Base-by-base conservation (phyloP, 2,797 vertebrate species). In the Pristis pectinata region DNA sequence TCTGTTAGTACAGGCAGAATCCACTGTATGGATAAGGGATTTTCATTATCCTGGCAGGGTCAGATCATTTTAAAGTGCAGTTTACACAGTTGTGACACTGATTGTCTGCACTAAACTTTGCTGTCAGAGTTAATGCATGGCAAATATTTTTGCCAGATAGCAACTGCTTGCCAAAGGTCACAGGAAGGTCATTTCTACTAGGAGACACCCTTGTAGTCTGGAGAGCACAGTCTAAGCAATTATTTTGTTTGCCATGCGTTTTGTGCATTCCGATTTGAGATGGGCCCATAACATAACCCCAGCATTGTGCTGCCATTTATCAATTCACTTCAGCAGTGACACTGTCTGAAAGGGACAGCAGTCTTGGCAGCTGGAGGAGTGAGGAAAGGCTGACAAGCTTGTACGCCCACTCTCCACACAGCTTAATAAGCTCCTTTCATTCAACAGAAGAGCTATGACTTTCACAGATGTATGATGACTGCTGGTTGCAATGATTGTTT, bases 111-210 rank as follows among this genome's bases (percentile, higher is more conserved):
- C 44, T 74, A 94, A 94, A 94, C 92, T 74, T 94, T 94, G 92
- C 67, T 94, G 92, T 53, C 92, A 76, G 44, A 74, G 92, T 74
- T 94, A 94, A 94, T 94, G 70, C 92, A 76, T n/a, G 30, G 70
- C 92, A 94, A 94, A 94, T 94, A 94, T 72, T 94, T 94, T 94
- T 27, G 30, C 70, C 67, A 76, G 22, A 74, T 94, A 53, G 92
- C 67, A 94, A 53, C 70, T 94, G 22, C 92, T 94, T 72, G 92
- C 70, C 70, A 94, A 94, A 94, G 67, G 70, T 94, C 70, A 76
- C 27, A 30, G 70, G 92, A 94, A 94, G 44, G 92, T 53, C 67
- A 74, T n/a, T 76, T 53, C 27, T 34, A 72, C 67, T 67, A 74
- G 67, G 34, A 94, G 70, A 76, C 22, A 70, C 53, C 44, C 70